Evolutionary conservation across 2,888 invertebrate genomes (phyloP), one percentile per base, ranked within the genome.

Genomic region (Bellardia bayeri): DNA sequence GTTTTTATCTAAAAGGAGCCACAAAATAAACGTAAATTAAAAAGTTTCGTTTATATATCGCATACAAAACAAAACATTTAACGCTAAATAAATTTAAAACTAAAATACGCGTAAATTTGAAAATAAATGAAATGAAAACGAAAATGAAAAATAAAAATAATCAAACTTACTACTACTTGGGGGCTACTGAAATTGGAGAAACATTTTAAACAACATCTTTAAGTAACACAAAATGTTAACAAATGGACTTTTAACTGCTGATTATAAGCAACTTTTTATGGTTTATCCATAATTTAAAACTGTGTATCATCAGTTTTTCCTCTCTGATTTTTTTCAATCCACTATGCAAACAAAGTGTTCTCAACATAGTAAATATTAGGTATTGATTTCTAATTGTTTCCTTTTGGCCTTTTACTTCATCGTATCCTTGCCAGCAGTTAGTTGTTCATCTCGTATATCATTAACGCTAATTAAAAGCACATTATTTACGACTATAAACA

Each of bases 401-500:
- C 82, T 78, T 33, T 75, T 68, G 74, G 68, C 54, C 3, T 74
- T 56, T 49, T 23, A 14, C 16, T 42, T 61, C 2, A 33, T 33
- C 16, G 9, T 37, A 6, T 63, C 33, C 16, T 6, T 63, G 14
- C 3, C 16, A 11, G 13, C 2, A 42, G 40, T 23, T 23, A 11
- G 13, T 56, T 16, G n/a, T 56, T 54, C 49, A 66, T 64, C 51
- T 71, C 54, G n/a, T 79, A 56, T 74, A 58, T 64, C 75, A 80
- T 63, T 79, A 79, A 69, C 23, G 23, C n/a, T 86, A 82, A 86
- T 86, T 82, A 86, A 82, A 75, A 69, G 49, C 13, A 80, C 45
- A 79, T 64, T 90, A 91, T 91, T 91, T 91, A 90, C 89, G 37
- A 72, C 33, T 51, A 63, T 49, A 23, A 69, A 30, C 61, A 71